phyloP scores from a whole-genome alignment of 2,888 invertebrate genomes.

The Seira sanloemensis region DNA sequence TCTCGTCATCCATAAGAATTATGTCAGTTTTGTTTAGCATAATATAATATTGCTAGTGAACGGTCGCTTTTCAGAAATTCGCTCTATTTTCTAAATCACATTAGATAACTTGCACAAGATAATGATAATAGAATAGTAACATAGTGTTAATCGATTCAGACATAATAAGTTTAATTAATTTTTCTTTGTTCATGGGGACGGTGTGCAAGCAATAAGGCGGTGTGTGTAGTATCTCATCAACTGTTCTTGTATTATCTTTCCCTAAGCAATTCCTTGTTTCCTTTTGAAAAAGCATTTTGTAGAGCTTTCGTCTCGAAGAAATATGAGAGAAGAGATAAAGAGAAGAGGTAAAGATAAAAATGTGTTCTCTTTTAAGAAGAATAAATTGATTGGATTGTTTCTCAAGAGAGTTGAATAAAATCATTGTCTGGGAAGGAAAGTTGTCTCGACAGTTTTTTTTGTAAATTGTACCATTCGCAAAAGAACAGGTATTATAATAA shows the following conservation, averaged over 20 bases:
- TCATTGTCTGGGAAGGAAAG: background rate
- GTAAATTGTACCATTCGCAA: too few relatives aligned
- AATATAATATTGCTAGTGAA: constrained; percentile 13
- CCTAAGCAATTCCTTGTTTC: background rate
- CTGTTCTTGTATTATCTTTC: constrained; percentile 12
- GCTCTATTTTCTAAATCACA: constrained; percentile 8
- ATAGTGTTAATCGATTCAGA: constrained; percentile 15
- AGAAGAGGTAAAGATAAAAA: background rate
- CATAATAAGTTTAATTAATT: constrained; percentile 28
- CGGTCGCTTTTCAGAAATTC: constrained; percentile 8
- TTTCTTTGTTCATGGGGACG: constrained; percentile 47
- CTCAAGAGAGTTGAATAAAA: background rate
- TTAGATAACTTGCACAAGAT: constrained; percentile 8
- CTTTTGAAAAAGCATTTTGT: background rate
- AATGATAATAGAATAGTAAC: constrained; percentile 19
- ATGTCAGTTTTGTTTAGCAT: background rate
- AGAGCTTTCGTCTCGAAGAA: constrained; percentile 1
- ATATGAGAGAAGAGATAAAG: background rate
- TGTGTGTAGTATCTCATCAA: constrained; percentile 6
- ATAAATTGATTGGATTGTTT: constrained; percentile 1
- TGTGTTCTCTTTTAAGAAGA: background rate
- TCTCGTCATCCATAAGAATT: background rate
- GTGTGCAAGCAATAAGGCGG: constrained; percentile 66
- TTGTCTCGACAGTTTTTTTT: background rate
- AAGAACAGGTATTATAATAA: too few relatives aligned